phyloP scores from a whole-genome alignment of 2,113 vertebrate genomes.

The Passer montanus region DNA sequence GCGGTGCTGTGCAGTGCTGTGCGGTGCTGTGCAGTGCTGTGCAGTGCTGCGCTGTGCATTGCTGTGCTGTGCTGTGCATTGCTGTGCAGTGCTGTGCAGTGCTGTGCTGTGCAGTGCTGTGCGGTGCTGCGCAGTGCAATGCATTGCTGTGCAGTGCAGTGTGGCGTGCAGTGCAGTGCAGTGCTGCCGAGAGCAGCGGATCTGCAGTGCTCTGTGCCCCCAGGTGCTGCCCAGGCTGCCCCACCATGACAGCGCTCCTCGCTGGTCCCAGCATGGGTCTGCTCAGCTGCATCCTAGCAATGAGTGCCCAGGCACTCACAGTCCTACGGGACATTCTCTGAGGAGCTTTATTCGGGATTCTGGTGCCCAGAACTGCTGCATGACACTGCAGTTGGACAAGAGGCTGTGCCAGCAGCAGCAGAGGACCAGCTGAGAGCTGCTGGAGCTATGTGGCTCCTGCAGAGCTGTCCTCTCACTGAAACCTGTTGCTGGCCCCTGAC shows the following conservation, averaged over 20 bases:
- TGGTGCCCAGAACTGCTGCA: not conserved
- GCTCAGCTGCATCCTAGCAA: fast-evolving
- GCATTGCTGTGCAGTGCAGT: no score
- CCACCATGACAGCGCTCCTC: fast-evolving
- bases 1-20: fast-evolving
- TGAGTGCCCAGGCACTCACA: fast-evolving
- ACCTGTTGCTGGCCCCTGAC: not conserved
- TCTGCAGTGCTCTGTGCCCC: fast-evolving
- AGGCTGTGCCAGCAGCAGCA: no score
- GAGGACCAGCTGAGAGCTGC: fast-evolving
- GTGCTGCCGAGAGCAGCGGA: fast-evolving
- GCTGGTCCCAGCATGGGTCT: fast-evolving
- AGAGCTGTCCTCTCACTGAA: no score
- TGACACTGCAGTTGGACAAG: fast-evolving
- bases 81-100: fast-evolving
- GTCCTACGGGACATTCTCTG: not conserved
- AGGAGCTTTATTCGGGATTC: not conserved
- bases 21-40: no score
- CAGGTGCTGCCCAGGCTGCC: not conserved
- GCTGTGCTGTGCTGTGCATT: fast-evolving
- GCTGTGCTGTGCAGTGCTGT: fast-evolving
- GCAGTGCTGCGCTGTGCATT: no score
- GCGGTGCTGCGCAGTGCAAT: fast-evolving
- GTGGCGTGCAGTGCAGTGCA: not conserved
- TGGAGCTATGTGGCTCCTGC: not conserved